Percentiles rank a stretch among this genome's conserved stretches.
These are phyloP conservation scores for Chrysemys picta DNA, from an alignment of 2,113 vertebrate genomes.

Conservation along the genomic window DNA sequence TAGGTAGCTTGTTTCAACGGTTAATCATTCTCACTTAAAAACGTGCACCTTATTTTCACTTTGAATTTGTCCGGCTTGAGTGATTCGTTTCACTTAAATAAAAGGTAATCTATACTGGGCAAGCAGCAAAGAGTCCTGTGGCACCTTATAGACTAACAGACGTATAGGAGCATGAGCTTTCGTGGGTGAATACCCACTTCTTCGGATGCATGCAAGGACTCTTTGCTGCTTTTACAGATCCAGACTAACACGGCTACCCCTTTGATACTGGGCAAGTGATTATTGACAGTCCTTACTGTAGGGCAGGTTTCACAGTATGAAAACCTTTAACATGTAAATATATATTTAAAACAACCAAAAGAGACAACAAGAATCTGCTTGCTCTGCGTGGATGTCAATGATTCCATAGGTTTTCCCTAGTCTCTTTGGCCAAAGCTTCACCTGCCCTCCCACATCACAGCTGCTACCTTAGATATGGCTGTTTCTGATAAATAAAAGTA, in stretches of 20 bases:
- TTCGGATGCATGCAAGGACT: too few relatives aligned
- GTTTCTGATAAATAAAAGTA: background rate
- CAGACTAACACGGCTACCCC: too few relatives aligned
- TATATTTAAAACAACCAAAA: background rate
- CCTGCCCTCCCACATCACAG: background rate
- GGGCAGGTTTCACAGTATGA: fast-evolving
- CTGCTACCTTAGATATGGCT: background rate
- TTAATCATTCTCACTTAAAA: background rate
- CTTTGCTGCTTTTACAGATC: too few relatives aligned
- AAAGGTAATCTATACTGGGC: background rate
- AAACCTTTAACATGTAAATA: background rate
- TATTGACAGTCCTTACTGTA: background rate
- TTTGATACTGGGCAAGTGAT: background rate
- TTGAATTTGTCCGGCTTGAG: background rate
- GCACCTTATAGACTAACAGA: too few relatives aligned
- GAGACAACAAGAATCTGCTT: background rate
- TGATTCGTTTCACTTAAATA: background rate
- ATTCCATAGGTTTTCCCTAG: background rate
- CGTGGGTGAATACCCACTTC: too few relatives aligned
- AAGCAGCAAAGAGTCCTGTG: background rate
- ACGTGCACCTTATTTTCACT: background rate
- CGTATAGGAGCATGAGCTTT: too few relatives aligned
- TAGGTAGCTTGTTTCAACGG: background rate
- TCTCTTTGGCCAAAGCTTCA: background rate
- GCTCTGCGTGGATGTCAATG: fast-evolving